phyloP scores from a whole-genome alignment of 2,113 vertebrate species.

The Dipodomys stephensi region DNA sequence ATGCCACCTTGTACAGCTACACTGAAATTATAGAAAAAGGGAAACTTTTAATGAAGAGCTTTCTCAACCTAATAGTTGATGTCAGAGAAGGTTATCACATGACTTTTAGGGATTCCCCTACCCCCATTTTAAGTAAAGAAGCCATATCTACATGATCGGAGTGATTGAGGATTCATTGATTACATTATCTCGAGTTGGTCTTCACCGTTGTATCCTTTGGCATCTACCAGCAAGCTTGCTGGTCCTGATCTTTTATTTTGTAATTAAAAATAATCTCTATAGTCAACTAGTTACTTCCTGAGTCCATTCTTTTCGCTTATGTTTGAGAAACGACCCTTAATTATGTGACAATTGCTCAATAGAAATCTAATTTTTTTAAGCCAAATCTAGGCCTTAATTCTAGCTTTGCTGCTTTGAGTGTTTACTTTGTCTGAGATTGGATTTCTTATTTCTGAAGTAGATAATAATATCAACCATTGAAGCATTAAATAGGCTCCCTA shows the following conservation, averaged over 20 bases:
- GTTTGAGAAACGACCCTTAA: not conserved
- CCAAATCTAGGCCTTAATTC: slow-evolving; percentile 10
- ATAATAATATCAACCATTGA: not conserved
- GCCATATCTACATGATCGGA: not conserved
- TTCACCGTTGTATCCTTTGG: not conserved
- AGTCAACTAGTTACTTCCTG: not conserved
- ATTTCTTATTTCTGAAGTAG: not conserved
- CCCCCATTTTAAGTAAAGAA: not conserved
- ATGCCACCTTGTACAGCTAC: not conserved
- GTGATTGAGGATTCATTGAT: not conserved
- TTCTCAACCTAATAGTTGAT: slow-evolving; percentile 2
- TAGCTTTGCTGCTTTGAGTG: not conserved
- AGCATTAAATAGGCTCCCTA: not conserved
- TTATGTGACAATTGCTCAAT: not conserved
- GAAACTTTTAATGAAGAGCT: not conserved
- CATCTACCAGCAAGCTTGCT: not conserved
- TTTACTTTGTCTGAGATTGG: not conserved
- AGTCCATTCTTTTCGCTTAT: not conserved
- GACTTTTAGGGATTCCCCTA: not conserved
- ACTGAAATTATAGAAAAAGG: slow-evolving; percentile 15
- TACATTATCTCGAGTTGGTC: not conserved
- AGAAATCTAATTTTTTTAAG: slow-evolving; percentile 10
- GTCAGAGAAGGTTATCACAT: slow-evolving; percentile 10
- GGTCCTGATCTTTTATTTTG: not conserved
- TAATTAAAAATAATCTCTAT: not conserved